phyloP scores from a whole-genome alignment of 2,113 vertebrate genomes.

The Parus major region DNA sequence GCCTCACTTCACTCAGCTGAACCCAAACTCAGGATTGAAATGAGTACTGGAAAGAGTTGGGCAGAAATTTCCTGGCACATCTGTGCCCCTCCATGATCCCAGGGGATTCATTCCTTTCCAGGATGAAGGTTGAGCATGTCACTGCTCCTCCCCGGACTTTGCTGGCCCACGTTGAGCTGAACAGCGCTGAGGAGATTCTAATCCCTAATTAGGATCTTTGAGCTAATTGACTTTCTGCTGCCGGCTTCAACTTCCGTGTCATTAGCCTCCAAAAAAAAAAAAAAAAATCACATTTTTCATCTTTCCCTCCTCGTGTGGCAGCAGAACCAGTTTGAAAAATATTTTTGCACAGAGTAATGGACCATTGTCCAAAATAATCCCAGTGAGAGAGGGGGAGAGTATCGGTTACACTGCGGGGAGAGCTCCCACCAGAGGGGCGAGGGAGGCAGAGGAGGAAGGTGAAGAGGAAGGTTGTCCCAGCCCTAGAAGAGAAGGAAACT shows the following conservation, averaged over 20 bases:
- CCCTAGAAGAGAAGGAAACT: neutral
- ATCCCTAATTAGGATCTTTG: neutral
- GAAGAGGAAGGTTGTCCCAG: neutral
- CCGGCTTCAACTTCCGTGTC: neutral
- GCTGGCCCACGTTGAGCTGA: neutral
- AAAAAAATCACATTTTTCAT: neutral
- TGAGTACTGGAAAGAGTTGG: fast-evolving
- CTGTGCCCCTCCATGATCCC: fast-evolving
- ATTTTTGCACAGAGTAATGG: neutral
- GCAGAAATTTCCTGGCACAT: neutral
- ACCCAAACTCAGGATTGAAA: neutral
- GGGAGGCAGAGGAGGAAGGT: neutral
- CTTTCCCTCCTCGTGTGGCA: neutral
- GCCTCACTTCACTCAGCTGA: neutral
- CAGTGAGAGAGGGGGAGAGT: neutral
- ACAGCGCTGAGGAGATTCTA: neutral
- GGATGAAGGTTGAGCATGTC: fast-evolving
- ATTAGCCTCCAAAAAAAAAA: neutral
- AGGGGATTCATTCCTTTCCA: neutral
- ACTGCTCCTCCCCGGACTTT: neutral
- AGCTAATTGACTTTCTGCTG: neutral
- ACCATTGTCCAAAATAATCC: neutral
- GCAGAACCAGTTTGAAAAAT: neutral
- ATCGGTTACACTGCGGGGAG: fast-evolving
- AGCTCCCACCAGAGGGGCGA: fast-evolving